Base-by-base conservation (phyloP, 2,888 invertebrate genomes). In the Sympetrum striolatum region DNA sequence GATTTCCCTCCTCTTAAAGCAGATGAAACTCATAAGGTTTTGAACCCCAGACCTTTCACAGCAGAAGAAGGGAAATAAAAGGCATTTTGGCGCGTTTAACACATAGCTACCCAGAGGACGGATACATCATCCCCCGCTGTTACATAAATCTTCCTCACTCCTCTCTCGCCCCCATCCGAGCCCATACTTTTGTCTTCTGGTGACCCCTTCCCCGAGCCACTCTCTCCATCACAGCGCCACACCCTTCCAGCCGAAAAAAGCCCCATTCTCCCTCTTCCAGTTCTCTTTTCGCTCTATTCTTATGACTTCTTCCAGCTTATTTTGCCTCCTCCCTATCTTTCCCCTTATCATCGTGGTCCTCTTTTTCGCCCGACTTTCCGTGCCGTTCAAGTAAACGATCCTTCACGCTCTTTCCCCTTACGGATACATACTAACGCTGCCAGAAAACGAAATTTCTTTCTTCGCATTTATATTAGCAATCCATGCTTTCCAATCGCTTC, bases 71-170 rank as follows among this genome's bases (percentile, higher is more conserved):
- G 73, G 31, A 35, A 53, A n/a, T 31, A 48, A 31, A 35, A 37
- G 53, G 48, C 18, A 82, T 53, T 82, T 53, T 53, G 53, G 82
- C 58, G 86, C 60, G 86, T 86, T 73, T 86, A 86, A 86, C 86
- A 60, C 60, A 86, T 60, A 86, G 86, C 86, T 15, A 53, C 86
- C 60, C 86, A 35, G 58, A 64, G 22, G 86, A 86, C 35, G 60
- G 60, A 60, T 86, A 86, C 86, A 86, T 86, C 86, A 86, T 60
- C 86, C 86, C 73, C 37, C 60, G 37, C 86, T 37, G 86, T 37
- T 86, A 86, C 86, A 86, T 86, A 86, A 86, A 86, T 86, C 86
- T 86, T 60, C 31, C 86, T 37, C 37, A 31, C 58, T 37, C 86
- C 86, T 53, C 18, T 53, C 18, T 44, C 44, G 10, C 48, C 58